These are phyloP conservation scores for Volucella zonaria DNA, from an alignment of 2,888 invertebrate species.

Conservation along the genomic window DNA sequence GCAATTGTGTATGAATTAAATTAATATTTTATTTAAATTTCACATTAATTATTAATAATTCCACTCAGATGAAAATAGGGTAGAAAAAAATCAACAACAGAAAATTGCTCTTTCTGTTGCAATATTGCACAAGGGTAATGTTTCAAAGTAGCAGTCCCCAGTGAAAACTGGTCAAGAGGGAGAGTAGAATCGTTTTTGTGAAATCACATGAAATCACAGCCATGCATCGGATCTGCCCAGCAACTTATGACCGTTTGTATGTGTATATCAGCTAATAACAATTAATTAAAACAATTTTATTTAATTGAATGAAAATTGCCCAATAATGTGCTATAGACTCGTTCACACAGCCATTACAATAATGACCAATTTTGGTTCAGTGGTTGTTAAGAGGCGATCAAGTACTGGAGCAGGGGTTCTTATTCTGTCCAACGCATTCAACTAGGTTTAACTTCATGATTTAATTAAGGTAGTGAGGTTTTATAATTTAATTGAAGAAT, in stretches of 20 bases:
- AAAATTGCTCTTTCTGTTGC: slow-evolving; percentile 10
- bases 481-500: slow-evolving; percentile 67
- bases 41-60: slow-evolving; percentile 63
- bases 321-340: slow-evolving; percentile 72
- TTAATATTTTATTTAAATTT: slow-evolving; percentile 61
- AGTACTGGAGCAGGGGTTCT: neutral
- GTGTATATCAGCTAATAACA: slow-evolving; percentile 63
- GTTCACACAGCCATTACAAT: slow-evolving; percentile 69
- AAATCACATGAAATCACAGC: slow-evolving; percentile 71
- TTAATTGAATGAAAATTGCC: slow-evolving; percentile 74
- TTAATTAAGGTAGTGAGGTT: slow-evolving; percentile 21
- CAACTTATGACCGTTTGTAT: slow-evolving; percentile 8
- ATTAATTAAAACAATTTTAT: slow-evolving; percentile 74
- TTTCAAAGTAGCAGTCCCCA: slow-evolving; percentile 33
- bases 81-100: slow-evolving; percentile 5
- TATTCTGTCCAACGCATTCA: neutral
- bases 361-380: slow-evolving; percentile 72
- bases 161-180: slow-evolving; percentile 31
- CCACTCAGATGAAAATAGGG: slow-evolving; percentile 35
- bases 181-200: slow-evolving; percentile 47
- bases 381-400: slow-evolving; percentile 53
- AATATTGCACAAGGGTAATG: slow-evolving; percentile 19
- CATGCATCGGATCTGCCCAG: slow-evolving; percentile 5
- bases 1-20: slow-evolving; percentile 43
- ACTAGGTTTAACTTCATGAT: neutral